Evolutionary conservation across 1,140 invertebrate species (phyloP), one percentile per base, ranked within the genome.

Genomic region (Contarinia nasturtii): DNA sequence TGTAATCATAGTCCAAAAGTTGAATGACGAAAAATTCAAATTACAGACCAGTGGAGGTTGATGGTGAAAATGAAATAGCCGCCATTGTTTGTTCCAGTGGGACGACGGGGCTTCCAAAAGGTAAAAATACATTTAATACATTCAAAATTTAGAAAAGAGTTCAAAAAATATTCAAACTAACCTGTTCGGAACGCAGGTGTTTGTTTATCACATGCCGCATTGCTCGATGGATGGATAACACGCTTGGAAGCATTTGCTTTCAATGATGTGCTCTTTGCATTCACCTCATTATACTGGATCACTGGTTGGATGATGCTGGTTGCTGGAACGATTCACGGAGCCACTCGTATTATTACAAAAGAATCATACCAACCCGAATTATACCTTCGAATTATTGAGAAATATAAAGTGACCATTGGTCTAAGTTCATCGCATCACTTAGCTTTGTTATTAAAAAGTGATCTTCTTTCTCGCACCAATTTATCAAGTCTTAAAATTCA

Each of bases 101-200:
- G 14, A 86, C 83, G 2, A 85, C 81, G 20, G 81, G 85, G 38
- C 56, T 75, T 14, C 81, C 85, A 1, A 87, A 87, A 64, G 80
- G 42, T 11, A n/a, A n/a, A n/a, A n/a, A n/a, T n/a, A n/a, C n/a
- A n/a, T n/a, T n/a, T n/a, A n/a, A n/a, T n/a, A n/a, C n/a, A n/a
- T n/a, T n/a, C n/a, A n/a, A n/a, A n/a, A n/a, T n/a, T n/a, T n/a
- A n/a, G n/a, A n/a, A n/a, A n/a, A n/a, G n/a, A n/a, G n/a, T n/a
- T n/a, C n/a, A n/a, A n/a, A n/a, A n/a, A n/a, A n/a, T n/a, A n/a
- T n/a, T n/a, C n/a, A n/a, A n/a, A n/a, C n/a, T n/a, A n/a, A n/a
- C n/a, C n/a, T n/a, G n/a, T n/a, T n/a, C n/a, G n/a, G n/a, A 36
- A n/a, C 8, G 38, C 37, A 46, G 45, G 46, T 3, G 37, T 47